Evolutionary conservation across 2,113 vertebrate species (phyloP).

Genomic region (Mugil cephalus): DNA sequence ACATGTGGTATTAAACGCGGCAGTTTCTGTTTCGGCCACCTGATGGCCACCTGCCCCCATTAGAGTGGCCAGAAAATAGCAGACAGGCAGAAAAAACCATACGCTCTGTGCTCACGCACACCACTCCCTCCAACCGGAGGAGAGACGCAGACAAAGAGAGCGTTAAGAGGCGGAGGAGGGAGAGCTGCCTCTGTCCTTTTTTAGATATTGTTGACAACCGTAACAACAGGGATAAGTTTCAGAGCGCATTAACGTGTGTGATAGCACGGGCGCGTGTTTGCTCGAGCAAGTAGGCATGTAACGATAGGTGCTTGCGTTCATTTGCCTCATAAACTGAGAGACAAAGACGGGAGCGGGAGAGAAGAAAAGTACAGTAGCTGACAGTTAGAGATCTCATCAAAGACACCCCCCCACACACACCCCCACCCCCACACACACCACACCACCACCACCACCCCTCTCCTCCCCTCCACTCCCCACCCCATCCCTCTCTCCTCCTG

Average conservation of each 20-base stretch:
- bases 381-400: constrained; percentile 84
- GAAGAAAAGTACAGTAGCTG: constrained; percentile 82
- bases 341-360: constrained; percentile 71
- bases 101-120: constrained; percentile 43
- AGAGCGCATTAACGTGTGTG: constrained; percentile 62
- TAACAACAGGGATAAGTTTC: constrained; percentile 71
- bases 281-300: constrained; percentile 49
- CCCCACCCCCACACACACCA: neutral
- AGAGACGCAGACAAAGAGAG: constrained; percentile 58
- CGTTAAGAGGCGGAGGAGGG: constrained; percentile 13
- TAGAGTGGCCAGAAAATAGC: constrained; percentile 64
- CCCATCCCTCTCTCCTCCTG: constrained; percentile 70
- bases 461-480: neutral
- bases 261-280: constrained; percentile 53
- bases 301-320: constrained; percentile 65
- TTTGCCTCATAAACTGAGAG: constrained; percentile 72
- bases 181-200: constrained; percentile 53
- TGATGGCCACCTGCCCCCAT: constrained; percentile 87
- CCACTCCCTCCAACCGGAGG: constrained; percentile 48
- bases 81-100: constrained; percentile 29
- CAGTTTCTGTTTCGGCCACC: constrained; percentile 86
- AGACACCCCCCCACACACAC: constrained; percentile 48
- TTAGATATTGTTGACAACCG: constrained; percentile 70
- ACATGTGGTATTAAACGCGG: constrained; percentile 51
- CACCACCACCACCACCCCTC: constrained; percentile 21